Conservation (phyloP, 2,888 invertebrate species). For the Xanthostigma xanthostigma region DNA sequence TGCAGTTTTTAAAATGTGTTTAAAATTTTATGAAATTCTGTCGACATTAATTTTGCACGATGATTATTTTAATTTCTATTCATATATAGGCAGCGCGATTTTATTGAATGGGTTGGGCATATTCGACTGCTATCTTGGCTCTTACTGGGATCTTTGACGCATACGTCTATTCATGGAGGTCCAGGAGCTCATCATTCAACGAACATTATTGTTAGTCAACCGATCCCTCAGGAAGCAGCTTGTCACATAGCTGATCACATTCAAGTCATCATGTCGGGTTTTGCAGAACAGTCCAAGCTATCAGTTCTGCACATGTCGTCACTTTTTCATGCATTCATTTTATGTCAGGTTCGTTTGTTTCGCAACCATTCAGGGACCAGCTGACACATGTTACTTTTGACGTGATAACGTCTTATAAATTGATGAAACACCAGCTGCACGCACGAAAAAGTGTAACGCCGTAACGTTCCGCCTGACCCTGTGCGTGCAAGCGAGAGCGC, state of each 20-base stretch:
- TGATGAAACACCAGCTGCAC: too few relatives aligned
- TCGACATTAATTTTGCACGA: too few relatives aligned
- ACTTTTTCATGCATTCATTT: constrained; percentile 89
- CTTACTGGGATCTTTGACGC: constrained; percentile 84
- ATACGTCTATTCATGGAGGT: constrained; percentile 52
- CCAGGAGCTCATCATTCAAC: constrained; percentile 19
- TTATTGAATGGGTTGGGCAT: constrained; percentile 88
- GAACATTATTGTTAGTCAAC: constrained; percentile 44
- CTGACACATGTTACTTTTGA: background rate
- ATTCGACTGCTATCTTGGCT: constrained; percentile 93
- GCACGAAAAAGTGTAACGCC: too few relatives aligned
- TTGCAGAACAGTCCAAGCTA: constrained; percentile 88
- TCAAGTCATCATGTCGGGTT: constrained; percentile 90
- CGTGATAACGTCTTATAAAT: too few relatives aligned
- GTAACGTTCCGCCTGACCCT: too few relatives aligned
- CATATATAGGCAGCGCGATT: constrained; percentile 72
- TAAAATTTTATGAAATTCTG: too few relatives aligned
- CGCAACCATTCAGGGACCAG: background rate
- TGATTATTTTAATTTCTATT: constrained; percentile 3
- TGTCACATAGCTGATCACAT: constrained; percentile 96
- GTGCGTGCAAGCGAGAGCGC: too few relatives aligned
- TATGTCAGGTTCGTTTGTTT: constrained; percentile 61
- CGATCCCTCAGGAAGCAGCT: constrained; percentile 90
- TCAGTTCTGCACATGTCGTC: constrained; percentile 92
- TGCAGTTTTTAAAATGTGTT: too few relatives aligned